phyloP scores from a whole-genome alignment of 2,797 vertebrate species.

The Schizopygopsis pylzovi region DNA sequence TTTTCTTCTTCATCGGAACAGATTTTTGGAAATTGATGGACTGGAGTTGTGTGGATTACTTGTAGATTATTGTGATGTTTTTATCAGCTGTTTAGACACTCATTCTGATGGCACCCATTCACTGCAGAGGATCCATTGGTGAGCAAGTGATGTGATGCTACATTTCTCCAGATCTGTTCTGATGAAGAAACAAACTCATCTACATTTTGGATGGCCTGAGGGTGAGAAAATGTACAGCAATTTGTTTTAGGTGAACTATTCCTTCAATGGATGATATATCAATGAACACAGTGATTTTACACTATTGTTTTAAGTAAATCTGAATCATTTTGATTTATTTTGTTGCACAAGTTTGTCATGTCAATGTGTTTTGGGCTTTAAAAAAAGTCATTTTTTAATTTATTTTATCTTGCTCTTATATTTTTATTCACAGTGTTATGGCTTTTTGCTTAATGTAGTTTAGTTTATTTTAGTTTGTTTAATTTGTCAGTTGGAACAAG shows the following conservation, averaged over 20 bases:
- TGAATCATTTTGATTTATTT: conserved; percentile 55
- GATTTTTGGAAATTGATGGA: neutral
- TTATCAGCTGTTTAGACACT: neutral
- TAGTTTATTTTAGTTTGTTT: conserved; percentile 59
- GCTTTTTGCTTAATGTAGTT: conserved; percentile 34
- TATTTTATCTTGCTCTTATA: conserved; percentile 58
- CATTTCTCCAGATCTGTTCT: conserved; percentile 2
- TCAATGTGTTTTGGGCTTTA: conserved; percentile 78
- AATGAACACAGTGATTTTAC: conserved; percentile 63
- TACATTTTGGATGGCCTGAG: neutral
- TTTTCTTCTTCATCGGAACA: conserved; percentile 1
- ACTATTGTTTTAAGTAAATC: conserved; percentile 63
- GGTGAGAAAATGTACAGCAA: neutral
- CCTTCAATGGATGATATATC: conserved; percentile 56
- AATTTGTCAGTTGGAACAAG: conserved; percentile 39
- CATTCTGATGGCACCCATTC: neutral
- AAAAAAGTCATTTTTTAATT: conserved; percentile 77
- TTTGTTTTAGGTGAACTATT: conserved; percentile 36
- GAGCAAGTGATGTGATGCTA: neutral
- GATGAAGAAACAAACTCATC: neutral
- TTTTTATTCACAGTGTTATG: conserved; percentile 33
- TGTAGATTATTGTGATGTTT: neutral
- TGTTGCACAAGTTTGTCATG: conserved; percentile 67
- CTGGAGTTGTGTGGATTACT: neutral
- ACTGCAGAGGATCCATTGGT: neutral